Conservation (phyloP, 2,888 invertebrate genomes). For the Tricholauxania praeusta region DNA sequence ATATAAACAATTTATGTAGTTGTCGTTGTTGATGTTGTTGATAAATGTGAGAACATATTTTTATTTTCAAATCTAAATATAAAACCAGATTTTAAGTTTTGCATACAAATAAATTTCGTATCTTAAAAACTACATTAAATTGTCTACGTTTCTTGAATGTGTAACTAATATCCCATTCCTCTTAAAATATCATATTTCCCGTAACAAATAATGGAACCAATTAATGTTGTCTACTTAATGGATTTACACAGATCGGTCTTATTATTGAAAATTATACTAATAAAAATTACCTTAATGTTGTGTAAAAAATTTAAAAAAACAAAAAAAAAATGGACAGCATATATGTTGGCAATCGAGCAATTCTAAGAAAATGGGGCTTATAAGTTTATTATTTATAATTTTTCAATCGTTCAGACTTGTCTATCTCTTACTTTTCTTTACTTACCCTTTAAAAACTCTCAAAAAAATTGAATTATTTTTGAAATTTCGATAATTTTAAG, state of each 20-base stretch:
- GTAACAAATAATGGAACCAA: conserved; percentile 1
- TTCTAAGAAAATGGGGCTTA: conserved; percentile 42
- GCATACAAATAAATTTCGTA: neutral
- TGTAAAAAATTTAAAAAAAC: conserved; percentile 47
- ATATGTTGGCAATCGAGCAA: conserved; percentile 70
- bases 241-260: conserved; percentile 15
- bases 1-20: conserved; percentile 55
- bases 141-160: neutral
- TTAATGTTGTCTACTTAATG: conserved; percentile 29
- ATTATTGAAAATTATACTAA: conserved; percentile 14
- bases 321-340: conserved; percentile 64
- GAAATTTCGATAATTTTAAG: conserved; percentile 55
- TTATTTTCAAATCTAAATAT: conserved; percentile 23
- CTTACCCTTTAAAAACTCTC: conserved; percentile 21
- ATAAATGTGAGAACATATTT: conserved; percentile 59
- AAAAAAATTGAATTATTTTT: conserved; percentile 42
- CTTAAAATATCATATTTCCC: neutral
- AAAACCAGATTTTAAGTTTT: conserved; percentile 1
- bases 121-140: neutral
- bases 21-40: conserved; percentile 67
- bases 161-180: neutral
- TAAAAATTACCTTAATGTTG: conserved; percentile 46
- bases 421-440: conserved; percentile 40
- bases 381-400: conserved; percentile 21
- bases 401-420: conserved; percentile 28